phyloP scores from a whole-genome alignment of 2,797 vertebrate genomes.

The Helicolenus hilgendorfi region DNA sequence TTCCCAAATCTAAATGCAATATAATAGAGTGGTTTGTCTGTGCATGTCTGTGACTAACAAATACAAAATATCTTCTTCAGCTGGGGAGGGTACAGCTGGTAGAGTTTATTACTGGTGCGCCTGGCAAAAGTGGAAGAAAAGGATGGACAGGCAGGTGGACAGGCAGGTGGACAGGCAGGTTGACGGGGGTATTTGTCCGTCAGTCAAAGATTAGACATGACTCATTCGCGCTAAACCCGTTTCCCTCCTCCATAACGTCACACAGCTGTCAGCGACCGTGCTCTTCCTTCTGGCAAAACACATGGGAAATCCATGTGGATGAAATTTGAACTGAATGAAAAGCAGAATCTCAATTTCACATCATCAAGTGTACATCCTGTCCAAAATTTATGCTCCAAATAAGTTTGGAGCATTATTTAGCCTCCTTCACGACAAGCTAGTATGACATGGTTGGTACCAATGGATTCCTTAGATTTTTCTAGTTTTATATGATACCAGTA shows the following conservation, averaged over 20 bases:
- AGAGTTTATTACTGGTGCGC: slow-evolving; percentile 26
- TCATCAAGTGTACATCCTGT: neutral
- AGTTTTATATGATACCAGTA: no score
- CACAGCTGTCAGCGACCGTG: slow-evolving; percentile 34
- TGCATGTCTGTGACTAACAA: slow-evolving; percentile 15
- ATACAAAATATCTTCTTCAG: slow-evolving; percentile 22
- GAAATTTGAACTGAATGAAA: neutral
- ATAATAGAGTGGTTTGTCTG: neutral
- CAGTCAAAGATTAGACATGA: slow-evolving; percentile 64
- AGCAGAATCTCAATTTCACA: neutral
- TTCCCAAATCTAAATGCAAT: neutral
- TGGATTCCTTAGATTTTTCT: no score
- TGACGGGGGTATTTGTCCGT: slow-evolving; percentile 41
- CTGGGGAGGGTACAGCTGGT: slow-evolving; percentile 19
- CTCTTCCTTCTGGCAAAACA: slow-evolving; percentile 24
- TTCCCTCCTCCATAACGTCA: slow-evolving; percentile 25
- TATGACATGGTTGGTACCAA: no score
- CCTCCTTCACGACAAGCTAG: no score
- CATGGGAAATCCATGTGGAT: neutral
- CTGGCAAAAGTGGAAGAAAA: slow-evolving; percentile 32
- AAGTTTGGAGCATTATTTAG: no score
- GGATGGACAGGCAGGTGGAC: slow-evolving; percentile 33
- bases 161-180: slow-evolving; percentile 4
- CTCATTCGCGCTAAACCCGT: slow-evolving; percentile 46
- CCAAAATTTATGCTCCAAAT: no score